Conservation (phyloP, 2,797 vertebrate genomes). For the Pogonophryne albipinna region DNA sequence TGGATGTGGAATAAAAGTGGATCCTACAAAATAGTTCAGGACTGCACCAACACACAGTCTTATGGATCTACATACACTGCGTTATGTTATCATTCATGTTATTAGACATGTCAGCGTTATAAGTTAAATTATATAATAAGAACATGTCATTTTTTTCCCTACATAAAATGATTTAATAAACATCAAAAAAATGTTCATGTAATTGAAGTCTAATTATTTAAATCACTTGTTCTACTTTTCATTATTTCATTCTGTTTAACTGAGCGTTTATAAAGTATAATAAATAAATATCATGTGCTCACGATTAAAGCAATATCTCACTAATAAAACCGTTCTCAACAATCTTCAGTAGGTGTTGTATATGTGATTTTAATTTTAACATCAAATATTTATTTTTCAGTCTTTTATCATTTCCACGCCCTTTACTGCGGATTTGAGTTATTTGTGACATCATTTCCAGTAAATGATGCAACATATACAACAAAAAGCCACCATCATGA, state of each 20-base stretch:
- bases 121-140: not conserved
- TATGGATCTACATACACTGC: no score
- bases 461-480: no score
- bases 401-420: not conserved
- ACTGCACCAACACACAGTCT: not conserved
- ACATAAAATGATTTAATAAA: not conserved
- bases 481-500: not conserved
- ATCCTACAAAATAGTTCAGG: not conserved
- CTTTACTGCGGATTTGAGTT: not conserved
- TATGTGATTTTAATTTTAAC: not conserved
- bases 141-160: no score
- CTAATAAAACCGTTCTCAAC: not conserved
- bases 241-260: not conserved
- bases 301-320: not conserved
- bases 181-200: not conserved
- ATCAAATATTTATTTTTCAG: not conserved
- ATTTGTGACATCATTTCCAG: not conserved
- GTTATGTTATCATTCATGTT: not conserved
- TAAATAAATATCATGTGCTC: not conserved
- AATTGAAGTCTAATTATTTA: not conserved
- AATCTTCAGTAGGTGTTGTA: not conserved
- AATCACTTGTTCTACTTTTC: not conserved
- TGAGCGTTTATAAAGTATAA: not conserved
- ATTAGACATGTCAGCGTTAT: not conserved
- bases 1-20: not conserved